These are phyloP conservation scores for Drosophila maculinotata DNA, from an alignment of 2,888 invertebrate genomes.

Conservation along the genomic window DNA sequence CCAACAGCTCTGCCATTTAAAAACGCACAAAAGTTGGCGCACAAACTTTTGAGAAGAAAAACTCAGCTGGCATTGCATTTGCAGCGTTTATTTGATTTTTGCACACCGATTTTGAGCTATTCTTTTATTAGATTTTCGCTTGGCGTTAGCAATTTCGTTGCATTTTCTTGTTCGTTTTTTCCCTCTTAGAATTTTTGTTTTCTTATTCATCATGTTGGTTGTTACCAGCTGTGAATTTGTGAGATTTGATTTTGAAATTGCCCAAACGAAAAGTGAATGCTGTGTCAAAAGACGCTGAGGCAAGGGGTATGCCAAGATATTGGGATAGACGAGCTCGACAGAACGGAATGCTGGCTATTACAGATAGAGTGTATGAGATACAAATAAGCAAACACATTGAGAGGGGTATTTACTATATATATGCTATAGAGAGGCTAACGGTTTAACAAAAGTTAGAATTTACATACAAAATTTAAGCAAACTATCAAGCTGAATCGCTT, in stretches of 20 bases:
- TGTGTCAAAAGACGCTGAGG: background rate
- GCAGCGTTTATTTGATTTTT: constrained; percentile 78
- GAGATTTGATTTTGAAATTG: constrained; percentile 76
- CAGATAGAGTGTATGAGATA: constrained; percentile 18
- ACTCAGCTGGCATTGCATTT: constrained; percentile 51
- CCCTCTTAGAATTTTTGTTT: constrained; percentile 14
- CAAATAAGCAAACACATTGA: background rate
- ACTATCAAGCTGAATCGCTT: no score
- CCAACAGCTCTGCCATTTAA: constrained; percentile 72
- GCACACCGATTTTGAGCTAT: constrained; percentile 79
- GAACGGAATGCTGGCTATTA: background rate
- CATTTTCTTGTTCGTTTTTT: constrained; percentile 24
- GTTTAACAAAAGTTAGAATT: no score
- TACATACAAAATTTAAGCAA: no score
- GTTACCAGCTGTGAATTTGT: constrained; percentile 68
- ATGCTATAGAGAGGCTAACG: no score
- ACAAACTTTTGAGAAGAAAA: constrained; percentile 58
- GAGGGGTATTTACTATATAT: no score
- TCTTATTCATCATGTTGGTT: constrained; percentile 10
- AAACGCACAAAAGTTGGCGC: constrained; percentile 68
- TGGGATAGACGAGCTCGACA: constrained; percentile 30
- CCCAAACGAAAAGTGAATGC: constrained; percentile 45
- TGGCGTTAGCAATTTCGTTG: constrained; percentile 47
- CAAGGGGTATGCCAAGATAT: constrained; percentile 27
- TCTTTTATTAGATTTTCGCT: constrained; percentile 75